Evolutionary conservation across 1,140 invertebrate species (phyloP).

Genomic region (Ceratina australensis): DNA sequence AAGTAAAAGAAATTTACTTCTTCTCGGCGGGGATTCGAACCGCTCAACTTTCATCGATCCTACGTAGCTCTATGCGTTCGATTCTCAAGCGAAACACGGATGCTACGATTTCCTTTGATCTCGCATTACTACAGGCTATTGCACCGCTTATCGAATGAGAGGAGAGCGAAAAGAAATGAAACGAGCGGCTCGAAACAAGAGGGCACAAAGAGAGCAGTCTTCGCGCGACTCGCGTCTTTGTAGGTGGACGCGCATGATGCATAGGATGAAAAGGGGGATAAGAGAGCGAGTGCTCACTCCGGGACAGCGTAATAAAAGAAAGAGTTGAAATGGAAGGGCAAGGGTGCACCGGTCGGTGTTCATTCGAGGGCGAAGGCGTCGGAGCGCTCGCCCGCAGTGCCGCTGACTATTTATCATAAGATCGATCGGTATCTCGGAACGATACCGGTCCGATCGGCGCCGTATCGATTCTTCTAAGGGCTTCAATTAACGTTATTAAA

Average conservation of each 20-base stretch:
- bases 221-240: neutral
- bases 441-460: constrained; percentile 73
- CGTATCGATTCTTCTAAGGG: constrained; percentile 79
- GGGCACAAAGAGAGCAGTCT: constrained; percentile 6
- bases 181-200: neutral
- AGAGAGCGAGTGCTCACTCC: constrained; percentile 17
- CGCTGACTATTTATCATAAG: constrained; percentile 79
- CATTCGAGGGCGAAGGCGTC: constrained; percentile 69
- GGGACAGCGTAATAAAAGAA: constrained; percentile 49
- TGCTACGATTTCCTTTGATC: too few species aligned
- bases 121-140: neutral
- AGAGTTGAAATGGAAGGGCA: constrained; percentile 52
- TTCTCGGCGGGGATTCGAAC: too few species aligned
- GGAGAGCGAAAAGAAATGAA: neutral
- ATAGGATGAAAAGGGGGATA: constrained; percentile 14
- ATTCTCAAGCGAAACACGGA: constrained; percentile 12
- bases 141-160: neutral
- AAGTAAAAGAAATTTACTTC: too few species aligned
- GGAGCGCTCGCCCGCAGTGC: constrained; percentile 77
- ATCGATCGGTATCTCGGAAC: constrained; percentile 78
- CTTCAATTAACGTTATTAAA: constrained; percentile 80
- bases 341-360: constrained; percentile 45
- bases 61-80: too few species aligned
- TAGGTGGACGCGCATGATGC: constrained; percentile 12
- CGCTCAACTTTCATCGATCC: too few species aligned